Evolutionary conservation across 2,888 invertebrate genomes (phyloP), one percentile per base, ranked within the genome.

Genomic region (Fragum whitleyi): DNA sequence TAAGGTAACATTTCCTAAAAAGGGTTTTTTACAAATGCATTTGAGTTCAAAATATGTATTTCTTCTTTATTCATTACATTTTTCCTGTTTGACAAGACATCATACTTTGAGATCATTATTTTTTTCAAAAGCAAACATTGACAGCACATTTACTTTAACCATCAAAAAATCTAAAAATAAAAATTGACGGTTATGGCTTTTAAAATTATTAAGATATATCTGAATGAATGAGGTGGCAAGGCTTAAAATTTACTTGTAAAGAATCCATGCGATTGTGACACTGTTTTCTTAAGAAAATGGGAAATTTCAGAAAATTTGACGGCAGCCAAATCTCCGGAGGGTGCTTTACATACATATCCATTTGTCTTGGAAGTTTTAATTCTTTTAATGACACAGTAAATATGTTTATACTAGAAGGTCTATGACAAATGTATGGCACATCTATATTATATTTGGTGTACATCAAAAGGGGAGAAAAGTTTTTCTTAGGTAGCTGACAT

Each of bases 331-430:
- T 75, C 79, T 68, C 80, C 42, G 2, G 73, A 39, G 80, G 19
- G 68, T 67, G 68, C 69, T 80, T 80, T 80, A 73, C 80, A 53
- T 80, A 80, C 62, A 57, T 76, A 47, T 59, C 53, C 80, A 69
- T 80, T 80, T 76, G 68, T 80, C 76, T 65, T 77, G 14, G 51
- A 28, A 57, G 62, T 69, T 80, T 80, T 69, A 80, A 80, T 77
- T 80, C 69, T 42, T 69, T 73, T 76, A 80, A 73, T 76, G 80
- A 57, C 69, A 59, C 68, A 47, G 62, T 53, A 72, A 72, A 69
- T 74, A 61, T 73, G 47, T 61, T 47, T 61, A 61, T 47, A 39
- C 47, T 51, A 62, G 53, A 74, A 65, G 36, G 55, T 21, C 29
- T 16, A 28, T 65, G 74, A 74, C 51, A 53, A 65, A 74, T 74